Conservation (phyloP, 2,888 invertebrate species). For the Drosophila borealis region DNA sequence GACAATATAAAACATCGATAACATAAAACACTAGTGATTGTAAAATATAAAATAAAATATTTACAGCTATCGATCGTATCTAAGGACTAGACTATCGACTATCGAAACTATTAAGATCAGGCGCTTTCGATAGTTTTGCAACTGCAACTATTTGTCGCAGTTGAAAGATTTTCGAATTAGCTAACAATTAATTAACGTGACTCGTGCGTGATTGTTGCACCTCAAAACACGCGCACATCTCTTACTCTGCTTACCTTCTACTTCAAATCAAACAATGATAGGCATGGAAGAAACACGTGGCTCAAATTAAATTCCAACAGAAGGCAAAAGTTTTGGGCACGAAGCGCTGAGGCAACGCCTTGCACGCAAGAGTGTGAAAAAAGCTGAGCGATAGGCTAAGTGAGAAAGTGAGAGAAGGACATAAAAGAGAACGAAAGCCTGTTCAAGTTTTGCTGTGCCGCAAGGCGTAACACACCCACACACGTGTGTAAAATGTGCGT, state of each 20-base stretch:
- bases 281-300: slow-evolving; percentile 44
- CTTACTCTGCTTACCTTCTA: background rate
- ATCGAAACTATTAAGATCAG: too few species aligned
- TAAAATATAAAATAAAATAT: too few species aligned
- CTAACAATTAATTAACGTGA: background rate
- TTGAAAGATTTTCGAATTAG: background rate
- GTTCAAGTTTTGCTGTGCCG: slow-evolving; percentile 28
- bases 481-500: slow-evolving; percentile 67
- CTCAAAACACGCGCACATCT: slow-evolving; percentile 19
- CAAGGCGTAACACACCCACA: slow-evolving; percentile 54
- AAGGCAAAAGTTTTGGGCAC: slow-evolving; percentile 41
- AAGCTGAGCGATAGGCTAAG: slow-evolving; percentile 4
- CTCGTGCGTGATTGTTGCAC: slow-evolving; percentile 5
- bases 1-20: too few species aligned
- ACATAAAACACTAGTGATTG: too few species aligned
- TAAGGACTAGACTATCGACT: too few species aligned
- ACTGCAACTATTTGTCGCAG: too few species aligned
- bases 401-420: slow-evolving; percentile 14
- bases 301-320: slow-evolving; percentile 45
- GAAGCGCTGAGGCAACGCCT: slow-evolving; percentile 11
- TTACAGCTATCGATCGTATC: too few species aligned
- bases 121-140: too few species aligned
- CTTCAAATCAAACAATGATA: slow-evolving; percentile 13
- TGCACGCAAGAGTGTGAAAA: slow-evolving; percentile 22
- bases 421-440: slow-evolving; percentile 33